These are phyloP conservation scores for Heterocephalus glaber DNA, from an alignment of 2,113 vertebrate genomes.

Conservation along the genomic window DNA sequence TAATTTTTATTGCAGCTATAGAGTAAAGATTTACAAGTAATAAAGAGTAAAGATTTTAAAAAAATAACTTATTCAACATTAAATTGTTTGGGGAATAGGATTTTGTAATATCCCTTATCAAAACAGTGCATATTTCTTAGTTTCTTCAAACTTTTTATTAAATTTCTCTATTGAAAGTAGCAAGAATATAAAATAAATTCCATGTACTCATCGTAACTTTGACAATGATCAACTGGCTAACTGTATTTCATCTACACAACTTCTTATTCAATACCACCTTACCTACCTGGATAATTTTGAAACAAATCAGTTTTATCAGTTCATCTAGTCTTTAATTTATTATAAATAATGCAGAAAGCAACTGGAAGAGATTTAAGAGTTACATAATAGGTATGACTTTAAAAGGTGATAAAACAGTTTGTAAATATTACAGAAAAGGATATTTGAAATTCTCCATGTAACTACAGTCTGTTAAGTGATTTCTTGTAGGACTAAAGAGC, in stretches of 20 bases:
- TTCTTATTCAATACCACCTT: not conserved
- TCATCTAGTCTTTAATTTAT: not conserved
- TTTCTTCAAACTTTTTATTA: not conserved
- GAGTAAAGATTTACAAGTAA: not conserved
- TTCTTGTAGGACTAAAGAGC: not conserved
- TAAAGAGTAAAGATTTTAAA: conserved; percentile 17
- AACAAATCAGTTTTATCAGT: conserved; percentile 16
- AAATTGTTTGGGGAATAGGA: conserved; percentile 14
- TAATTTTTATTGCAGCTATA: conserved; percentile 73
- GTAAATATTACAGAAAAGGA: conserved; percentile 15
- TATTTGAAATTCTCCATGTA: not conserved
- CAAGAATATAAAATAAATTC: not conserved
- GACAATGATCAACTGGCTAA: not conserved
- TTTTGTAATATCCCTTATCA: not conserved
- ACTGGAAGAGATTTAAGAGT: not conserved
- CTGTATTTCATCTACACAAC: not conserved
- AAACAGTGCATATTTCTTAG: not conserved
- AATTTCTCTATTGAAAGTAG: conserved; percentile 19
- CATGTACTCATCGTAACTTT: not conserved
- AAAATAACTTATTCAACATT: conserved; percentile 34
- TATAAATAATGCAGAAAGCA: conserved; percentile 25
- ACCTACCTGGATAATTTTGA: not conserved
- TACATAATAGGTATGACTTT: not conserved
- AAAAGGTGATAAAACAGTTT: conserved; percentile 1
- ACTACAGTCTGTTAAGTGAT: not conserved